Percentiles rank a stretch among this genome's conserved stretches.
These are phyloP conservation scores for Tarsius wallacei DNA, from an alignment of 2,797 vertebrate species.

Conservation along the genomic window DNA sequence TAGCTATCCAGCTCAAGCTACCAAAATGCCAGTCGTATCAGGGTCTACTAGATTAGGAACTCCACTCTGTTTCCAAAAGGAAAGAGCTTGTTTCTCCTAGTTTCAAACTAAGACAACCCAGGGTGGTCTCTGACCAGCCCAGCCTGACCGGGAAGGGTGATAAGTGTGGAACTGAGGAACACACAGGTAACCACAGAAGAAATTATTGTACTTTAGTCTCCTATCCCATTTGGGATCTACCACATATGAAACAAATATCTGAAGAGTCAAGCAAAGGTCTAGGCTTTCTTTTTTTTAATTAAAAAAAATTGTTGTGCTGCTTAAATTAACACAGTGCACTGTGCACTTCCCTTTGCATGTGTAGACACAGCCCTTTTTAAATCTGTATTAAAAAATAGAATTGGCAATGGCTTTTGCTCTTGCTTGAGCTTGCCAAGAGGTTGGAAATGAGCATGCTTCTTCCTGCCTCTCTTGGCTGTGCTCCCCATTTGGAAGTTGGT, in stretches of 20 bases:
- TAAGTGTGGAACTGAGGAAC: rapidly evolving
- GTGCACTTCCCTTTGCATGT: conserved; percentile 77
- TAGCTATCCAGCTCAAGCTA: background rate
- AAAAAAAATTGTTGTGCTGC: background rate
- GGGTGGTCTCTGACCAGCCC: background rate
- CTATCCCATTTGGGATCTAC: background rate
- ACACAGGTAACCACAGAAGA: background rate
- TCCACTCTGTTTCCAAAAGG: background rate
- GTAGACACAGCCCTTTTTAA: conserved; percentile 78
- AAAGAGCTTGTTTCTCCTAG: background rate
- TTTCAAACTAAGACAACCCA: background rate
- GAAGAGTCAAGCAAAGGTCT: conserved; percentile 11
- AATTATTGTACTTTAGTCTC: background rate
- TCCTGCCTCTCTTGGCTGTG: conserved; percentile 80
- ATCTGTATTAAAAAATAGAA: conserved; percentile 86
- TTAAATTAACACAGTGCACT: conserved; percentile 64
- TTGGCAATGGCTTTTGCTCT: conserved; percentile 77
- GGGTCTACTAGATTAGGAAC: background rate
- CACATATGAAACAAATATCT: background rate
- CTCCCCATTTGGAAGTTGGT: conserved; percentile 62
- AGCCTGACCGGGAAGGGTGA: background rate
- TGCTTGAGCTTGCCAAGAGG: conserved; percentile 79
- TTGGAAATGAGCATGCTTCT: conserved; percentile 83
- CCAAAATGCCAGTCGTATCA: background rate
- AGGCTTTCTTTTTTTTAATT: background rate